A percentile compares a stretch with the other conserved stretches of the same genome.
phyloP scores from a whole-genome alignment of 2,888 invertebrate species.

The Cephus pygmeus region DNA sequence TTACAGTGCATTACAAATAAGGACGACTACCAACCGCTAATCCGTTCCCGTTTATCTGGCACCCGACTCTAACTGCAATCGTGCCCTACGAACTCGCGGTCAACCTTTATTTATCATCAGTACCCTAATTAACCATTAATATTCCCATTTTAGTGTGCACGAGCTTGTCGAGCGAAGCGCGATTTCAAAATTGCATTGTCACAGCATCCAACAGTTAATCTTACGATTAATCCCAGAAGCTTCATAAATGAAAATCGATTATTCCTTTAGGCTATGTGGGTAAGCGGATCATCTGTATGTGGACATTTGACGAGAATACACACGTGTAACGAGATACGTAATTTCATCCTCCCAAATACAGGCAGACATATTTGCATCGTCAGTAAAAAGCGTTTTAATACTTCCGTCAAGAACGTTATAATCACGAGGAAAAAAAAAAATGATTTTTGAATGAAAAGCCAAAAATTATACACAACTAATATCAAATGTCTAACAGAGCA shows the following conservation, averaged over 20 bases:
- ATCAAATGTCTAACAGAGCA: background rate
- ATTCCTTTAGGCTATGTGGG: background rate
- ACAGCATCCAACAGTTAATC: background rate
- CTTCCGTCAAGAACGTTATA: background rate
- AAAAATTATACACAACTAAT: background rate
- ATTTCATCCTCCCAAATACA: background rate
- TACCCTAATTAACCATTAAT: slow-evolving; percentile 17
- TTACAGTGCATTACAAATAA: slow-evolving; percentile 32
- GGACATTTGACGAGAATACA: background rate
- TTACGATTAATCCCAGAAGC: background rate
- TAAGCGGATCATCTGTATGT: background rate
- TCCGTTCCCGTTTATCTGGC: slow-evolving; percentile 2
- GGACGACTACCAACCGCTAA: slow-evolving; percentile 9
- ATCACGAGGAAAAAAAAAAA: background rate
- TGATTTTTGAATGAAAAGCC: background rate
- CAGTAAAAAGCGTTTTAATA: background rate
- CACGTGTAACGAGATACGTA: background rate
- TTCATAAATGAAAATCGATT: background rate
- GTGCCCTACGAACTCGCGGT: background rate
- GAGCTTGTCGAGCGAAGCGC: slow-evolving; percentile 37
- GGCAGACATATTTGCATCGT: background rate
- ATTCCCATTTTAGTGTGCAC: slow-evolving; percentile 28
- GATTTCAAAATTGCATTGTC: slow-evolving; percentile 31
- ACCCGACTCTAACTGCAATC: slow-evolving; percentile 7
- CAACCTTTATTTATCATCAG: slow-evolving; percentile 10